Evolutionary conservation across 2,113 vertebrate genomes (phyloP), one percentile per base, ranked within the genome.

Genomic region (Clupea harengus): DNA sequence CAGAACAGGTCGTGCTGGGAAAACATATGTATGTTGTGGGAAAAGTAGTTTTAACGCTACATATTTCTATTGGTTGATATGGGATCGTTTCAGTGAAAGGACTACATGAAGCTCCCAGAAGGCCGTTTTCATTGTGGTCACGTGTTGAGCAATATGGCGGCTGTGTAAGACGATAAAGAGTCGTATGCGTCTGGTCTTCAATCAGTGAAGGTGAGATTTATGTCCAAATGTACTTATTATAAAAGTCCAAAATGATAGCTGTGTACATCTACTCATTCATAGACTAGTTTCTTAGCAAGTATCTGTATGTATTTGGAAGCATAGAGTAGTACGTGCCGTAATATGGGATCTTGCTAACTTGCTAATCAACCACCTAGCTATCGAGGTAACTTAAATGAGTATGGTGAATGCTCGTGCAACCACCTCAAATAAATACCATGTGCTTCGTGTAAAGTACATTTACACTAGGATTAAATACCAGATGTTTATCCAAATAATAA

Each of bases 51-150:
- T 9, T 2, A 2, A 6, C 10, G 0, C 0, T 7, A 15, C 2
- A 6, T 39, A 39, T 78, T 3, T 13, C 2, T 5, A 6, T 39
- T 17, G 28, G 10, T 39, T 44, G 72, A 78, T 44, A 18, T 4
- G 4, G 10, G 25, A 13, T 4, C 13, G 11, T 13, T 17, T 78
- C 13, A 39, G 11, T 11, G 1, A 13, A 10, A 18, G 44, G 5
- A 95, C 94, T 94, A 92, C 94, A 75, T 39, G 39, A 39, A 39
- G 78, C 1, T 92, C 91, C 94, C 93, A 94, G n/a, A 90, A 87
- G 0, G 0, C 87, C 0, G 44, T 83, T 86, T 54, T 45, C 32
- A 4, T 49, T 87, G 78, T 87, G 85, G 64, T 82, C 0, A 47
- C 57, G 67, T 82, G 80, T 81, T 22, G 32, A 57, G 11, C 45